Conservation (phyloP, 2,888 invertebrate species). For the Petrolisthes manimaculis region DNA sequence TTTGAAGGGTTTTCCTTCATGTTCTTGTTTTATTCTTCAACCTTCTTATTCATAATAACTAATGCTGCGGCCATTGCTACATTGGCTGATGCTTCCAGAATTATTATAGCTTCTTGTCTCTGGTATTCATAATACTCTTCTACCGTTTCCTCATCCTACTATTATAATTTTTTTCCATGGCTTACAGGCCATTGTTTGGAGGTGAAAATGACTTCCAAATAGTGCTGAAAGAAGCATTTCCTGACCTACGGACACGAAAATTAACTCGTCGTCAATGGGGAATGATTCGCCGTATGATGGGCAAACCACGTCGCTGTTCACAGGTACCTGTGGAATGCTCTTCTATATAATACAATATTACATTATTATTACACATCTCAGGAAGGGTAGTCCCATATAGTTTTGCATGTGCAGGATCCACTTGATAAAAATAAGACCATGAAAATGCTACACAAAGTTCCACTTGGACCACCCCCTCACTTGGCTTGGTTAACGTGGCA, state of each 20-base stretch:
- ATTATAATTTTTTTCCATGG: not conserved
- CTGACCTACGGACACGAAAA: constrained; percentile 86
- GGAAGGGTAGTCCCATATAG: not conserved
- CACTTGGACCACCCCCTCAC: too few species aligned
- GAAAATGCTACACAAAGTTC: too few species aligned
- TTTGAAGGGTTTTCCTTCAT: too few species aligned
- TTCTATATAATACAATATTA: too few species aligned
- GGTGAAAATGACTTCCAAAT: constrained; percentile 97
- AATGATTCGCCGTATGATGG: constrained; percentile 94
- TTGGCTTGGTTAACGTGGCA: too few species aligned
- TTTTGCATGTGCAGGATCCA: too few species aligned
- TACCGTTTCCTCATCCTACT: too few species aligned
- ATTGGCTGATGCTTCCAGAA: not conserved
- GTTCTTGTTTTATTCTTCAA: not conserved
- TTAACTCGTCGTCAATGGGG: constrained; percentile 94
- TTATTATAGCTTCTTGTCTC: too few species aligned
- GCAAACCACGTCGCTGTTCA: constrained; percentile 94
- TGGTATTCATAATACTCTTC: too few species aligned
- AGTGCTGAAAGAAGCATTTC: constrained; percentile 93
- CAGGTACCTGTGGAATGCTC: constrained; percentile 70
- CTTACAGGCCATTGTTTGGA: constrained; percentile 84
- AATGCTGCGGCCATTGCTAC: not conserved
- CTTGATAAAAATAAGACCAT: too few species aligned
- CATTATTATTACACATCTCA: too few species aligned
- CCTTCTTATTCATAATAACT: not conserved